Base-by-base conservation (phyloP, 2,113 vertebrate species). In the Cricetomys ansorgei region DNA sequence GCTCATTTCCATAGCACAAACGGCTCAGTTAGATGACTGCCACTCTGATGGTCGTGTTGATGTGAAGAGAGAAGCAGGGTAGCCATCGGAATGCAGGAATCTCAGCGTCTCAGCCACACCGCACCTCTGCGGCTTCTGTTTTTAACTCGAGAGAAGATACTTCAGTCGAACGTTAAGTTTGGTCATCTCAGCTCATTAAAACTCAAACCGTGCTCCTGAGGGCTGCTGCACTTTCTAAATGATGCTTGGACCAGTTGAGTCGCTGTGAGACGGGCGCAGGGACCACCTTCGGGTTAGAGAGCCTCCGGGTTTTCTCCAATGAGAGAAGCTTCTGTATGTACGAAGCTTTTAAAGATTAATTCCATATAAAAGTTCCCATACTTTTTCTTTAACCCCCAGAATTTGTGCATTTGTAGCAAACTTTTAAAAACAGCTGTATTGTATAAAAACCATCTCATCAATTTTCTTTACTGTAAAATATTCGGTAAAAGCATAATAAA, bases 271-370 rank as follows among this genome's bases (percentile, higher is more conserved):
- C 31, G 87, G 17, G 0, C 62, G 7, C 57, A 69, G 10, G n/a
- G 1, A 9, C 17, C 5, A 19, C 3, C 0, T 79, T 1, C 12
- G 16, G 21, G 5, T 40, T 59, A 2, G 59, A 45, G 29, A 77
- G 2, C 7, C 11, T 9, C 3, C 31, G 34, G 3, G 11, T 64
- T 7, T 5, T 19, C 19, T 93, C 55, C 29, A 75, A 9, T 5
- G 31, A 88, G 29, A 92, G 16, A 25, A 25, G 4, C 13, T 93
- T 55, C 85, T 37, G 5, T 29, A n/a, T 92, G 53, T 86, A 48
- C 73, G 37, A 23, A 16, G 45, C 43, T 75, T 79, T 62, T 64
- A 5, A 27, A 84, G 0, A 50, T 89, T 67, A 19, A 65, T 87
- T 89, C 83, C 15, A 21, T 48, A 25, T 5, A 75, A 64, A 4